Evolutionary conservation across 2,113 vertebrate genomes (phyloP), one percentile per base, ranked within the genome.

Genomic region (Sceloporus tristichus): DNA sequence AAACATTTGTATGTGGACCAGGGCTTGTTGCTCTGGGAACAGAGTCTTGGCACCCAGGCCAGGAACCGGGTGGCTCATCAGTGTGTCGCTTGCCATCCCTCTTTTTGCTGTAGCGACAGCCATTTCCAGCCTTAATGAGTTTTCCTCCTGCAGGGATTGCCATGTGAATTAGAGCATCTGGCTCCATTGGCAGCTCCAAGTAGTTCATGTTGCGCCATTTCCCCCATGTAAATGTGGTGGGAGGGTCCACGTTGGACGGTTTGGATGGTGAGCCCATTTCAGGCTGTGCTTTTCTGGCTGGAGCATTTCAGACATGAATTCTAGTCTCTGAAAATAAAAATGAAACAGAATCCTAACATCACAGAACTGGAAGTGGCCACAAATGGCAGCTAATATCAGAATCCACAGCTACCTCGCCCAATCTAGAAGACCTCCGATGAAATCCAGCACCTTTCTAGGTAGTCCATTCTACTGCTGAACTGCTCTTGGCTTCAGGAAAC

Each of bases 101-200:
- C 3, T 14, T 11, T 87, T 65, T 77, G 34, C 0, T 2, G 23
- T 10, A 25, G 40, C 84, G 70, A 62, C 11, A 40, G 6, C 19
- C 53, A 6, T 1, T 88, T 81, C 85, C 29, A 27, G 66, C 0
- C 62, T 85, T 87, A 2, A 29, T 82, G n/a, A 73, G 42, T 56
- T 27, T 54, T 25, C 59, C 75, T 16, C 14, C 85, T 54, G 18
- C 54, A 8, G 78, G 0, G 87, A 81, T 56, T 29, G 82, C 70
- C 84, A 78, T 76, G 23, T 48, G 73, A 88, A 85, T 84, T 1
- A 13, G 23, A 87, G 65, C 68, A 59, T 2, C 77, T 66, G 53
- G 48, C 80, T 18, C 27, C 10, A 13, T 1, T 53, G 82, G 53
- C 40, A 59, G 85, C 0, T 5, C 11, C 74, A 83, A 10, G 84